Evolutionary conservation across 92 coral and sea anemone species (phyloP).

Genomic region (Pocillopora meandrina): DNA sequence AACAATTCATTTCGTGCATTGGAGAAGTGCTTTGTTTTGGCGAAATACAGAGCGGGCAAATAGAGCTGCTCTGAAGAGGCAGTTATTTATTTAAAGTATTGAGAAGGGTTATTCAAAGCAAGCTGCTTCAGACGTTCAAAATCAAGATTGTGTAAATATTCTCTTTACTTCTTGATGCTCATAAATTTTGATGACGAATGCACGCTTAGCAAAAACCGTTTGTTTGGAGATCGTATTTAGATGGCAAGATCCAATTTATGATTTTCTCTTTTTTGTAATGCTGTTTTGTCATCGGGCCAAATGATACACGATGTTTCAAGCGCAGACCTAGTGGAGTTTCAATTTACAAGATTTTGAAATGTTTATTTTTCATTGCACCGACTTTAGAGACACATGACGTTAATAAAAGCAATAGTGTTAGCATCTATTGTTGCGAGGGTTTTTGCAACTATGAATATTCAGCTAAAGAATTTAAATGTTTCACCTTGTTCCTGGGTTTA

Average conservation of each 20-base stretch:
- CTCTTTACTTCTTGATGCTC: neutral
- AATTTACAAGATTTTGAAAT: conserved; percentile 7
- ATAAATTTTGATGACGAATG: neutral
- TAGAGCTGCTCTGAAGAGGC: neutral
- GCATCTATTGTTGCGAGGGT: neutral
- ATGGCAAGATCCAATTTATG: neutral
- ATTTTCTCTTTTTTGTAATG: neutral
- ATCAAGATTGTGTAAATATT: conserved; percentile 1
- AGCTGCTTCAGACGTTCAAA: neutral
- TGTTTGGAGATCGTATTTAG: conserved; percentile 4
- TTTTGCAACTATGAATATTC: conserved; percentile 14
- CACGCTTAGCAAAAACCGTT: neutral
- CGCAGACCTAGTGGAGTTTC: neutral
- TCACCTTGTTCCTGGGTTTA: neutral
- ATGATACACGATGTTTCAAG: neutral
- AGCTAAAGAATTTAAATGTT: neutral
- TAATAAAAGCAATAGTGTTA: neutral
- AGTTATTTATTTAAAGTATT: neutral
- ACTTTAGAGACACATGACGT: neutral
- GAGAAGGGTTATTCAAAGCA: neutral
- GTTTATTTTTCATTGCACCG: conserved; percentile 2
- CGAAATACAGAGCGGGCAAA: neutral
- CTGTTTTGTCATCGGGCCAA: neutral
- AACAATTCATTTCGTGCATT: neutral
- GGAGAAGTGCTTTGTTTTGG: neutral